These are phyloP conservation scores for Coptotermes formosanus DNA, from an alignment of 1,140 invertebrate species.

Conservation along the genomic window DNA sequence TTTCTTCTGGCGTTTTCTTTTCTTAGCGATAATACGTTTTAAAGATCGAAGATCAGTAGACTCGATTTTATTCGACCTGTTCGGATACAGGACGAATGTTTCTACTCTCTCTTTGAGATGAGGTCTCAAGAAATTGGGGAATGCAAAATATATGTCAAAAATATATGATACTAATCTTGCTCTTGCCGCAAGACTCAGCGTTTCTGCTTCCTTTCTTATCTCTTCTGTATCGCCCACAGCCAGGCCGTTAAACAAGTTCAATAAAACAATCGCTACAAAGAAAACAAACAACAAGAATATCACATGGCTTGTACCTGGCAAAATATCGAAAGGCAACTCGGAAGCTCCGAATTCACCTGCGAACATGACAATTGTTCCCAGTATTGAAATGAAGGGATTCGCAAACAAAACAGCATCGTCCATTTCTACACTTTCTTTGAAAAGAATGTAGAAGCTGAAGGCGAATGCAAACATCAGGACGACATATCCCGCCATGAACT, in stretches of 20 bases:
- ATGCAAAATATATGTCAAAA: neutral
- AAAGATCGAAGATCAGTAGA: neutral
- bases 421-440: conserved; percentile 28
- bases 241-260: conserved; percentile 77
- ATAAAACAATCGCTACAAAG: conserved; percentile 73
- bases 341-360: conserved; percentile 78
- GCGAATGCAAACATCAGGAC: conserved; percentile 67
- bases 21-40: neutral
- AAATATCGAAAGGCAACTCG: conserved; percentile 67
- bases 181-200: conserved; percentile 67
- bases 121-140: neutral
- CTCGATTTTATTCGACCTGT: neutral
- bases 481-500: conserved; percentile 73
- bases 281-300: conserved; percentile 77
- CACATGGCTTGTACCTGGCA: conserved; percentile 64
- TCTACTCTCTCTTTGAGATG: neutral
- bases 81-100: neutral
- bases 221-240: conserved; percentile 75
- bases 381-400: conserved; percentile 59
- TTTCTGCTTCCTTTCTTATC: conserved; percentile 71
- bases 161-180: conserved; percentile 57
- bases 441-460: conserved; percentile 42
- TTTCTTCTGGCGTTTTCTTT: neutral
- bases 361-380: conserved; percentile 80
- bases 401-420: neutral